phyloP scores from a whole-genome alignment of 2,888 invertebrate genomes.

The Anorthoa munda region DNA sequence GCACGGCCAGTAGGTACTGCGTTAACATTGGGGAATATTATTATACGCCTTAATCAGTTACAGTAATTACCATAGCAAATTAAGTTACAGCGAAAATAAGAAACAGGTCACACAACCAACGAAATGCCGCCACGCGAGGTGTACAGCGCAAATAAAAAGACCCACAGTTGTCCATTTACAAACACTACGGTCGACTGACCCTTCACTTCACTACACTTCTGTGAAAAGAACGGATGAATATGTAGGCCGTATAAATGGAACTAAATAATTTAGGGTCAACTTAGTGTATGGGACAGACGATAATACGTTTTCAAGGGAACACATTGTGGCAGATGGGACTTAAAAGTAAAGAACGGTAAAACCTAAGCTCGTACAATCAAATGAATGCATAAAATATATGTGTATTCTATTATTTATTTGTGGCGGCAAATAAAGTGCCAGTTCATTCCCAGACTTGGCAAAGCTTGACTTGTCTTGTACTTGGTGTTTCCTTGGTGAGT shows the following conservation, averaged over 20 bases:
- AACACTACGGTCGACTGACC: conserved; percentile 39
- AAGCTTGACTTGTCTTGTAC: too few species aligned
- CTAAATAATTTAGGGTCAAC: conserved; percentile 28
- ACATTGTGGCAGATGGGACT: not conserved
- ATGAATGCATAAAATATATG: not conserved
- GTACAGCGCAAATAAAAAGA: conserved; percentile 36
- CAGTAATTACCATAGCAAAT: too few species aligned
- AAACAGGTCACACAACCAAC: not conserved
- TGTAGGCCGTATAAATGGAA: conserved; percentile 22
- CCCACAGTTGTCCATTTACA: conserved; percentile 29
- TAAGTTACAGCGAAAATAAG: not conserved
- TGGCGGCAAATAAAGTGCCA: too few species aligned
- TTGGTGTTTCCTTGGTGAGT: too few species aligned
- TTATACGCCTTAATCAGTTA: too few species aligned
- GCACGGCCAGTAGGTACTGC: too few species aligned
- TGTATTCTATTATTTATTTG: too few species aligned
- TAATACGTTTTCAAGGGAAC: not conserved
- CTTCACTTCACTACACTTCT: not conserved
- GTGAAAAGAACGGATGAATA: conserved; percentile 24
- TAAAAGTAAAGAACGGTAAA: not conserved
- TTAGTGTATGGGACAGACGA: not conserved
- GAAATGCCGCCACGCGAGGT: not conserved
- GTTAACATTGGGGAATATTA: too few species aligned
- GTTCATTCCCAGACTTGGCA: too few species aligned
- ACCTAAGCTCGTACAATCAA: not conserved